Base-by-base conservation (phyloP, 2,797 vertebrate species). In the Chelidonichthys spinosus region DNA sequence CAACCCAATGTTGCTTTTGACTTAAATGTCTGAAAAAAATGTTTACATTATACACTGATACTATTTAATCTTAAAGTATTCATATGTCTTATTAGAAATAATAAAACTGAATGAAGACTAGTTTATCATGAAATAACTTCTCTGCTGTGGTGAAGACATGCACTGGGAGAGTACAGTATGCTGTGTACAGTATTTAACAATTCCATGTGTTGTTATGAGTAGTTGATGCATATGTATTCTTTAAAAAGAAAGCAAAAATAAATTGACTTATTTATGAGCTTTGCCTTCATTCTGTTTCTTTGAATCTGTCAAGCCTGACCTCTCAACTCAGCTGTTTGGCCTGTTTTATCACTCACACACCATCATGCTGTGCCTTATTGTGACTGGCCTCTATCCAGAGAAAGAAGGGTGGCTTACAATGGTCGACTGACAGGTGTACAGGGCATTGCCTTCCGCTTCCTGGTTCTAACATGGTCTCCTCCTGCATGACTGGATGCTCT, bases 151-250 rank as follows among this genome's bases (percentile, higher is more conserved):
- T 95, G 95, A 95, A 95, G 94, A 95, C 93, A 96, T 96, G 97
- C 97, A 97, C 97, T 98, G 97, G 96, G 87, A 90, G 95, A 95
- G 95, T 95, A 93, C 93, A 94, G 95, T 96, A 95, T 93, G 91
- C 90, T 93, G 70, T 98, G 96, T 98, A 96, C 96, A 98, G 97
- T 98, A 96, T 98, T 98, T 96, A 96, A 96, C 95, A 84, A 95
- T 94, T 93, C 95, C 92, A 93, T 91, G 94, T 95, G 95, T 94
- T 95, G 93, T 95, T 95, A 95, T 96, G 94, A 96, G 92, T 90
- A 94, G 93, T 92, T 94, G 91, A 96, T 95, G 93, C 95, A 94
- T 95, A 90, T 92, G 95, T 93, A 93, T 87, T 92, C 89, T 93
- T 84, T 93, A 88, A 95, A 96, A 95, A 93, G 78, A 85, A 96